A percentile compares a stretch with the other conserved stretches of the same genome.
These are phyloP conservation scores for Poecilia wingei DNA, from an alignment of 2,797 vertebrate genomes.

Conservation along the genomic window DNA sequence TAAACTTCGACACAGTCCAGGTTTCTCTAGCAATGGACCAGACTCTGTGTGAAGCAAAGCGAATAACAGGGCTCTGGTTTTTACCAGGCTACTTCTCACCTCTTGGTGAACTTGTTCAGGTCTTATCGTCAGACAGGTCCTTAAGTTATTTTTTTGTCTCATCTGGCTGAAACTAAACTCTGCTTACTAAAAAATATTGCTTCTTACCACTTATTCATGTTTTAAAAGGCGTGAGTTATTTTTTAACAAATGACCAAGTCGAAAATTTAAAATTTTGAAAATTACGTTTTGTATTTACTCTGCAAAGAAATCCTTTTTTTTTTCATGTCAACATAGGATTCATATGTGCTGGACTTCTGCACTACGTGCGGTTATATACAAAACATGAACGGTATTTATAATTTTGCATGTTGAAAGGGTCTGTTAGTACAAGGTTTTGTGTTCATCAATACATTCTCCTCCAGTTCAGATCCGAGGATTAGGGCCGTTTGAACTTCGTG, in stretches of 20 bases:
- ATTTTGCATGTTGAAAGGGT: constrained; percentile 59
- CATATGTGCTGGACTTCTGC: constrained; percentile 34
- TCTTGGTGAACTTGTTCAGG: not conserved
- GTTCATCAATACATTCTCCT: constrained; percentile 74
- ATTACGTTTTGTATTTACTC: not conserved
- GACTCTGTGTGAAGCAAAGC: too few species aligned
- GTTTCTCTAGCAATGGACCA: too few species aligned
- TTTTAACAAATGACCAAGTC: not conserved
- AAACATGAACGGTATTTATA: constrained; percentile 17
- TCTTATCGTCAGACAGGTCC: not conserved
- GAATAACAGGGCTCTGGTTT: too few species aligned
- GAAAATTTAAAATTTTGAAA: not conserved
- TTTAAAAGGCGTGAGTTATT: not conserved
- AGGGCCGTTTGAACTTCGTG: constrained; percentile 72
- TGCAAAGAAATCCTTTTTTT: not conserved
- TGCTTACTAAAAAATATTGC: not conserved
- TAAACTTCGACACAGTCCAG: too few species aligned
- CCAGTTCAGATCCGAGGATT: constrained; percentile 74
- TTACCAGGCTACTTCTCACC: not conserved
- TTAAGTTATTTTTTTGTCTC: not conserved
- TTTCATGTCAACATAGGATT: constrained; percentile 14
- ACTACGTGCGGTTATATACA: constrained; percentile 50
- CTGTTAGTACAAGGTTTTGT: constrained; percentile 35
- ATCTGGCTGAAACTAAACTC: not conserved
- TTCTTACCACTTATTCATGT: not conserved